phyloP scores from a whole-genome alignment of 2,113 vertebrate genomes.

The Pterophyllum scalare region DNA sequence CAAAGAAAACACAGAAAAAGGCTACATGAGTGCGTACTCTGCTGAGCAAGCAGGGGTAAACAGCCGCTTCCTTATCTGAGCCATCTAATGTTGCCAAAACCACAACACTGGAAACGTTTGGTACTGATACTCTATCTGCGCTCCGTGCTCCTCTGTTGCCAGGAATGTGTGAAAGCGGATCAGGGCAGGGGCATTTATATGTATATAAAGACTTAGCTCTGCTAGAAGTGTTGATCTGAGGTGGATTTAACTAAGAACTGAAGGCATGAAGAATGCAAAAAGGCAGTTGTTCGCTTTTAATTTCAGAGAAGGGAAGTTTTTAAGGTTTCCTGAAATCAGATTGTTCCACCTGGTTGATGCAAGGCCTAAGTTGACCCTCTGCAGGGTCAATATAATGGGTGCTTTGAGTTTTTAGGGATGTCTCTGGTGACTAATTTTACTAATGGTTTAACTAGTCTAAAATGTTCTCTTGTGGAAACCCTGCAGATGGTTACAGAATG shows the following conservation, averaged over 20 bases:
- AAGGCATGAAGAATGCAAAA: slow-evolving; percentile 11
- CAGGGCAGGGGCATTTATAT: slow-evolving; percentile 41
- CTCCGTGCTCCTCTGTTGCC: slow-evolving; percentile 48
- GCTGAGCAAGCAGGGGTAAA: slow-evolving; percentile 49
- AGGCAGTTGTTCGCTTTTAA: background rate
- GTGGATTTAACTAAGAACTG: slow-evolving; percentile 12
- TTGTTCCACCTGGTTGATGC: too few species aligned
- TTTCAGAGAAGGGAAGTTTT: background rate
- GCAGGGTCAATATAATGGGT: background rate
- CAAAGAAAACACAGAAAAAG: slow-evolving; percentile 50
- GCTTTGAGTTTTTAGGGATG: background rate
- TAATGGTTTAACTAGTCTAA: background rate
- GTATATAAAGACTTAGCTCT: slow-evolving; percentile 41
- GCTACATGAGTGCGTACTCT: slow-evolving; percentile 27
- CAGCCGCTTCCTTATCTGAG: slow-evolving; percentile 56
- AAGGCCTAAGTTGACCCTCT: background rate
- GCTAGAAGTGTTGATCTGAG: slow-evolving; percentile 37
- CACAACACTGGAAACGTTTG: slow-evolving; percentile 64
- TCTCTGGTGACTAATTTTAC: background rate
- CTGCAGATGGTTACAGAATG: background rate
- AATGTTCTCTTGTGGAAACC: background rate
- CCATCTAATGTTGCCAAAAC: slow-evolving; percentile 71
- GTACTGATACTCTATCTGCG: slow-evolving; percentile 64
- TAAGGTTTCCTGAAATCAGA: background rate
- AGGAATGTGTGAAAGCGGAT: slow-evolving; percentile 73